phyloP scores from a whole-genome alignment of 2,888 invertebrate genomes.

The Caenorhabditis sp. region DNA sequence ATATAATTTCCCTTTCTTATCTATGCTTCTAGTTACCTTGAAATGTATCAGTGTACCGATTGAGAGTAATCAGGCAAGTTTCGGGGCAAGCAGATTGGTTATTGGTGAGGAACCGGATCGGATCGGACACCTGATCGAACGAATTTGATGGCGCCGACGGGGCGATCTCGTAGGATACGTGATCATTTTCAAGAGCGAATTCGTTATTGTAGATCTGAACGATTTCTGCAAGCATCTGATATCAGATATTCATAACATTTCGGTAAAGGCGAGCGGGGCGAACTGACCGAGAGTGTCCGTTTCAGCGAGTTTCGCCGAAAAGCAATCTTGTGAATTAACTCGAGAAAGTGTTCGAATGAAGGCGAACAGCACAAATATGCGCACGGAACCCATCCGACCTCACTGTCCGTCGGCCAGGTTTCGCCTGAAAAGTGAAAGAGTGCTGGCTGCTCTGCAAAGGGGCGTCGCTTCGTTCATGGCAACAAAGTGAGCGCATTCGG shows the following conservation, averaged over 20 bases:
- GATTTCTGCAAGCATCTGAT: slow-evolving; percentile 29
- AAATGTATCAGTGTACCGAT: slow-evolving; percentile 33
- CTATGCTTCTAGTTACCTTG: slow-evolving; percentile 15
- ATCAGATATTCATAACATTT: too few species aligned
- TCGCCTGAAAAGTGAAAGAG: slow-evolving; percentile 2
- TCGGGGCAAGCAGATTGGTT: slow-evolving; percentile 33
- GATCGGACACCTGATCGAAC: slow-evolving; percentile 43
- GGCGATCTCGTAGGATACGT: slow-evolving; percentile 42
- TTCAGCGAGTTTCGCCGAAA: slow-evolving; percentile 3
- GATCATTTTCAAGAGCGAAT: slow-evolving; percentile 28
- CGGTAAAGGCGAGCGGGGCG: too few species aligned
- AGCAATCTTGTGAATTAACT: slow-evolving; percentile 15
- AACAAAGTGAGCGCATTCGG: too few species aligned
- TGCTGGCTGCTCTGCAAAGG: slow-evolving; percentile 11
- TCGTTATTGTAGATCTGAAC: slow-evolving; percentile 51
- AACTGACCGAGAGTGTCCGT: slow-evolving; percentile 31
- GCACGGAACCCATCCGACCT: slow-evolving; percentile 16
- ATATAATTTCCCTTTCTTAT: not conserved
- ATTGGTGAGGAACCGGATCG: slow-evolving; percentile 20
- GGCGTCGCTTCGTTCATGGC: too few species aligned
- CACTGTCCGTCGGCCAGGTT: not conserved
- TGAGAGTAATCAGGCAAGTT: slow-evolving; percentile 30
- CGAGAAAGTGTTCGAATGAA: not conserved
- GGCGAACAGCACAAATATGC: not conserved
- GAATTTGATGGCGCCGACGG: slow-evolving; percentile 23